Base-by-base conservation (phyloP, 2,888 invertebrate genomes). In the Dimorphilus gyrociliatus region DNA sequence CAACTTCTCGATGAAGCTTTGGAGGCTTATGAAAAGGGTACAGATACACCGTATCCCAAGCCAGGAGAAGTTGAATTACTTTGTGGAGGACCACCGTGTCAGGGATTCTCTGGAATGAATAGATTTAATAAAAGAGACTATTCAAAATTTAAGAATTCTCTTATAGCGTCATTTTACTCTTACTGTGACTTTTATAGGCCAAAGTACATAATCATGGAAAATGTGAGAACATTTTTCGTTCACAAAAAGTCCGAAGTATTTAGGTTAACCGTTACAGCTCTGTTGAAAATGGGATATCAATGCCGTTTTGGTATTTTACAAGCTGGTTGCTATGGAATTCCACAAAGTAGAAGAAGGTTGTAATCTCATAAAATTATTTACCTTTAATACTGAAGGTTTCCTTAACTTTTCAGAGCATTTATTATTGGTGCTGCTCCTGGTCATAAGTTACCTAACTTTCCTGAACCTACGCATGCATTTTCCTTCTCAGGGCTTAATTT, bases 51-150 rank as follows among this genome's bases (percentile, higher is more conserved):
- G 21, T 10, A 10, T 10, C 82, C 82, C 0, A 63, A 68, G 53
- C 76, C 73, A 50, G 81, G 81, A 0, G 78, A 81, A 36, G 81
- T 84, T 1, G 81, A 84, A 48, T 59, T 84, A 35, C 60, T 84
- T 18, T 78, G 80, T 50, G 84, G 82, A 7, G 82, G 82, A 1
- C 82, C 82, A 1, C 82, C 82, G 0, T 84, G 82, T 53, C 82
- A 84, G 60, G 82, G 82, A 3, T 84, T 82, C 63, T 80, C 79
- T 26, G 80, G 80, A 21, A 81, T 82, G 81, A 84, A 84, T 60
- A 66, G 81, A 30, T 84, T 82, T 59, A 81, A 79, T 60, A 75
- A 75, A 0, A 67, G 81, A 19, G 78, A 81, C 44, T 81, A 81
- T 58, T 81, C 81, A 2, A 69, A 74, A 41, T 81, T 82, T 51